Evolutionary conservation across 2,888 invertebrate genomes (phyloP), one percentile per base, ranked within the genome.

Genomic region (Tridacna crocea): DNA sequence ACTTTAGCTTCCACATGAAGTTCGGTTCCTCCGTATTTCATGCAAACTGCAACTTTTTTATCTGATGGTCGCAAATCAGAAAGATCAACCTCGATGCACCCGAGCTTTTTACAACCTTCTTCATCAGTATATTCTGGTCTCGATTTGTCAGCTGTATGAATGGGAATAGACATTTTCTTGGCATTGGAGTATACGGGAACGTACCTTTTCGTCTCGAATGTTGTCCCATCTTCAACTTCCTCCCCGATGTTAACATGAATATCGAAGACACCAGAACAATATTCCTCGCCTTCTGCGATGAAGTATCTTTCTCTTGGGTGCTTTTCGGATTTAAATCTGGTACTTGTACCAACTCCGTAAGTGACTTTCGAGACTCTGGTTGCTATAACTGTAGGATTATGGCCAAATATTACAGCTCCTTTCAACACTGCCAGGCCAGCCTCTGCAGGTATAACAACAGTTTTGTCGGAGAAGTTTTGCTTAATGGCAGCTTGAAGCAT

Each of bases 1-100:
- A 83, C 85, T 60, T 46, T 77, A 19, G 84, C 88, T 58, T 83
- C 80, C 6, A 89, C 85, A n/a, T 74, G 80, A 13, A 89, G 72
- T 77, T 88, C 88, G 19, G 88, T 87, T 15, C 86, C 86, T 15
- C 89, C 87, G 75, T 88, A 88, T 13, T 83, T 83, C 76, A 89
- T 81, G 27, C 63, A 78, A 11, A 85, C 84, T 46, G 60, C 68
- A n/a, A 89, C 83, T 60, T 80, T 82, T 15, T 83, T 76, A 22
- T 87, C 83, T 51, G 79, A 84, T 19, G 79, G 79, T 6, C 76
- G 75, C 22, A 61, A 63, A 26, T 79, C 70, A 0, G 80, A 77
- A n/a, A 88, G 51, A 24, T 84, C 77, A 48, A 89, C 84, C 24
- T 83, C 80, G 0, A 89, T 77, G 60, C 79, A 80, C n/a, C 88